A percentile compares a stretch with the other conserved stretches of the same genome.
Conservation (phyloP, 2,888 invertebrate genomes). For the Harmothoe impar region DNA sequence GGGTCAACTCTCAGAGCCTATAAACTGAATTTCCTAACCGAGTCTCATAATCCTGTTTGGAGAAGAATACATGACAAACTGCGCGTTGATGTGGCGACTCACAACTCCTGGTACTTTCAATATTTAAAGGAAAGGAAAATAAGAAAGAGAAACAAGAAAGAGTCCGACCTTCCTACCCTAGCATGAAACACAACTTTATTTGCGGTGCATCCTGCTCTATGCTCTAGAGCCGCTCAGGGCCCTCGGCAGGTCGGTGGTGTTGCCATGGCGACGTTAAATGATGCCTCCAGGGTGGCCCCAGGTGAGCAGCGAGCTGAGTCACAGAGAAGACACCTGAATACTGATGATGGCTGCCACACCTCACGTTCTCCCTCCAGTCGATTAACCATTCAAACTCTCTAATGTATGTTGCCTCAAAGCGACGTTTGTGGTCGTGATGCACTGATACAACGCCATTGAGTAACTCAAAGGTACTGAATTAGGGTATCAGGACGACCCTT, state of each 20-base stretch:
- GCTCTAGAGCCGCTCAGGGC: not conserved
- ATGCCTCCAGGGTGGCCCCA: not conserved
- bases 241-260: not conserved
- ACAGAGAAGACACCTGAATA: not conserved
- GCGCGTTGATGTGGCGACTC: not conserved
- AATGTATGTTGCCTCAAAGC: too few species aligned
- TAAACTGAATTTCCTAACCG: too few species aligned
- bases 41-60: too few species aligned
- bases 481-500: too few species aligned
- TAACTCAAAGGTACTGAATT: too few species aligned
- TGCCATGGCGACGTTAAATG: constrained; percentile 20
- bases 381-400: too few species aligned
- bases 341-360: not conserved
- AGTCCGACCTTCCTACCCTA: not conserved
- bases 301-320: not conserved
- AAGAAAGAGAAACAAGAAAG: not conserved
- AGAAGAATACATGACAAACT: not conserved
- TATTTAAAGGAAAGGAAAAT: not conserved
- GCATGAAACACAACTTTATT: not conserved
- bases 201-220: not conserved
- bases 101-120: not conserved
- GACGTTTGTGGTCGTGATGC: too few species aligned
- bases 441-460: too few species aligned
- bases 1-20: too few species aligned
- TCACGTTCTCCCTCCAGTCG: too few species aligned